Evolutionary conservation across 2,888 invertebrate species (phyloP).

Genomic region (Lucinisca nassula): DNA sequence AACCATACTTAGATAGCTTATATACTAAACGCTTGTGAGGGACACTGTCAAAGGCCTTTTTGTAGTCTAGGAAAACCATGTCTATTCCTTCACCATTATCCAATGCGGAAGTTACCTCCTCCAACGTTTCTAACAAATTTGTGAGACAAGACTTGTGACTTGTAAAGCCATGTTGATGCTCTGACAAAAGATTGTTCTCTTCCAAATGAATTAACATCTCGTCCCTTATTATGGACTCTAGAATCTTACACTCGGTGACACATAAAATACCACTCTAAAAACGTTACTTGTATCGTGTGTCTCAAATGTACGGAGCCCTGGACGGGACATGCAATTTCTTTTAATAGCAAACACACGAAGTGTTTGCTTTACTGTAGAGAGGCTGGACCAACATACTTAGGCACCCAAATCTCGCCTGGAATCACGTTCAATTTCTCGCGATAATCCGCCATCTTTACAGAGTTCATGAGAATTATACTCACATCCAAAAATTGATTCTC

Average conservation of each 20-base stretch:
- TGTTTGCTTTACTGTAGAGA: too few relatives aligned
- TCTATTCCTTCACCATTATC: not conserved
- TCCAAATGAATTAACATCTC: not conserved
- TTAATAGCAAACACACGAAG: too few relatives aligned
- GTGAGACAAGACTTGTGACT: not conserved
- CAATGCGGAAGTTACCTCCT: not conserved
- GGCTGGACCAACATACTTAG: too few relatives aligned
- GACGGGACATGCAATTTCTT: too few relatives aligned
- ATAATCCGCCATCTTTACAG: too few relatives aligned
- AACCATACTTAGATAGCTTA: not conserved
- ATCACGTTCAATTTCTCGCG: too few relatives aligned
- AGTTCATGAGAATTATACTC: too few relatives aligned
- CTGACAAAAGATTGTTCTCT: not conserved
- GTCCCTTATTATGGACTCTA: not conserved
- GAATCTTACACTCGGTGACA: conserved; percentile 5
- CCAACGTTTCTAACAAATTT: not conserved
- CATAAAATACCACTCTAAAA: too few relatives aligned
- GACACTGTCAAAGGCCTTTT: not conserved
- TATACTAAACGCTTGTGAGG: not conserved
- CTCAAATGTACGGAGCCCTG: too few relatives aligned
- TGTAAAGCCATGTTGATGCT: not conserved
- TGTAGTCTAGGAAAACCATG: not conserved
- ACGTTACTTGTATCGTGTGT: too few relatives aligned
- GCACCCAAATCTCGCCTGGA: too few relatives aligned
- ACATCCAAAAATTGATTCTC: too few relatives aligned